These are phyloP conservation scores for Dolichopus griseipennis DNA, from an alignment of 2,888 invertebrate genomes.

Conservation along the genomic window DNA sequence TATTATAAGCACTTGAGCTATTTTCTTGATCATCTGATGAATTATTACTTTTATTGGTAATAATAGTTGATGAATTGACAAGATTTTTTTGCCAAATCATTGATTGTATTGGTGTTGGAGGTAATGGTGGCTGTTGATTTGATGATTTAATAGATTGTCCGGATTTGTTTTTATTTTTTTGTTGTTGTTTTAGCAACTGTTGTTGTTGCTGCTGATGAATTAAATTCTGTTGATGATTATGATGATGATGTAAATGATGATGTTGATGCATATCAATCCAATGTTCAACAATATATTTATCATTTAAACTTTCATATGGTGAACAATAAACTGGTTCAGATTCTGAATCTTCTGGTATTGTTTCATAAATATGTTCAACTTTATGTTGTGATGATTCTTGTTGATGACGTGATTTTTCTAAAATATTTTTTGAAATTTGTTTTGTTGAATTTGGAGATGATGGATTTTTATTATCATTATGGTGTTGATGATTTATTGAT, in stretches of 20 bases:
- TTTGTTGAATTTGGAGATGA: not conserved
- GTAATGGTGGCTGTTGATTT: constrained; percentile 26
- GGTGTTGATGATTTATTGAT: constrained; percentile 8
- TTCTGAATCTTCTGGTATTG: constrained; percentile 54
- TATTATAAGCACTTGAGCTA: constrained; percentile 65
- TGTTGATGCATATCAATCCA: constrained; percentile 34
- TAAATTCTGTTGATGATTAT: constrained; percentile 14
- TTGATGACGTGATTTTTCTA: not conserved
- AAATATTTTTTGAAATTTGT: not conserved
- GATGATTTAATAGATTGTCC: constrained; percentile 28
- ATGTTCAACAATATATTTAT: constrained; percentile 33
- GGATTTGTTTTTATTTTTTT: constrained; percentile 12
- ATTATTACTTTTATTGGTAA: constrained; percentile 14
- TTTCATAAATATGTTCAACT: constrained; percentile 57
- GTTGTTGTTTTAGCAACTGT: constrained; percentile 18
- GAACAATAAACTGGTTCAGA: constrained; percentile 55
- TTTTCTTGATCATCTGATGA: constrained; percentile 50
- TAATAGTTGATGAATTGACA: not conserved
- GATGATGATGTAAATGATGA: constrained; percentile 17
- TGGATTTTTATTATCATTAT: constrained; percentile 7
- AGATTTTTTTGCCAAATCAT: constrained; percentile 5
- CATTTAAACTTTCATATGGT: constrained; percentile 47
- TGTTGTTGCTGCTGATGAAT: constrained; percentile 17
- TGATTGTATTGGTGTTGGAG: constrained; percentile 12
- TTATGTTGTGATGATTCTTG: not conserved